Percentiles rank a stretch among this genome's conserved stretches.
phyloP scores from a whole-genome alignment of 1,140 invertebrate species.

The Eumeta japonica region DNA sequence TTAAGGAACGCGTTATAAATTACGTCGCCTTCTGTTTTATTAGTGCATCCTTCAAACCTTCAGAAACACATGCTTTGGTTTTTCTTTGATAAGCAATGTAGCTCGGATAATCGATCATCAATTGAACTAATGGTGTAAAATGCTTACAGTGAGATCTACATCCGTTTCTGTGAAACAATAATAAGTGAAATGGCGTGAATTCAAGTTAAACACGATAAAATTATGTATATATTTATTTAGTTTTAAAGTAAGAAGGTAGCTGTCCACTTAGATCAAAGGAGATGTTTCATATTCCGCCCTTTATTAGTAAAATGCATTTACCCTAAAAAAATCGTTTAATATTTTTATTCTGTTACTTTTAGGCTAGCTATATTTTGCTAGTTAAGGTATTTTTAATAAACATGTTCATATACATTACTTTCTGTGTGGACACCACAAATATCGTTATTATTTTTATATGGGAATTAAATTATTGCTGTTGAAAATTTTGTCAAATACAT shows the following conservation, averaged over 20 bases:
- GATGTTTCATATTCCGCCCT: slow-evolving; percentile 34
- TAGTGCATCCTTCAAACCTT: slow-evolving; percentile 21
- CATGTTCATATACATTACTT: background rate
- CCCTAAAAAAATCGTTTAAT: slow-evolving; percentile 3
- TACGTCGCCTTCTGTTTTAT: slow-evolving; percentile 26
- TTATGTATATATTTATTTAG: slow-evolving; percentile 43
- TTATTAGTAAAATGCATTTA: slow-evolving; percentile 13
- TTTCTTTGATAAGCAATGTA: slow-evolving; percentile 1
- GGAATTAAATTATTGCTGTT: slow-evolving; percentile 9
- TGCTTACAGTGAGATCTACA: slow-evolving; percentile 26
- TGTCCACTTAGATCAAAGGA: slow-evolving; percentile 28
- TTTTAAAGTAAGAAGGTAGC: slow-evolving; percentile 42
- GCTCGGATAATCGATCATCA: slow-evolving; percentile 19
- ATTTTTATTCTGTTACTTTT: slow-evolving; percentile 11
- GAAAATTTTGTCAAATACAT: slow-evolving; percentile 10
- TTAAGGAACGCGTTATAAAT: slow-evolving; percentile 27
- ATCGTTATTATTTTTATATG: slow-evolving; percentile 19
- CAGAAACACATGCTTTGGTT: slow-evolving; percentile 16
- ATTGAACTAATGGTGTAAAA: slow-evolving; percentile 24
- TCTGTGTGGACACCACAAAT: slow-evolving; percentile 6
- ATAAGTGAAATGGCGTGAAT: slow-evolving; percentile 17
- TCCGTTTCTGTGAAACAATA: slow-evolving; percentile 40
- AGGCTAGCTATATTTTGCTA: slow-evolving; percentile 7
- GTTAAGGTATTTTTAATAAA: slow-evolving; percentile 7
- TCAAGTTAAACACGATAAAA: slow-evolving; percentile 37